phyloP scores from a whole-genome alignment of 2,888 invertebrate genomes.

The Mesochorus sp. region DNA sequence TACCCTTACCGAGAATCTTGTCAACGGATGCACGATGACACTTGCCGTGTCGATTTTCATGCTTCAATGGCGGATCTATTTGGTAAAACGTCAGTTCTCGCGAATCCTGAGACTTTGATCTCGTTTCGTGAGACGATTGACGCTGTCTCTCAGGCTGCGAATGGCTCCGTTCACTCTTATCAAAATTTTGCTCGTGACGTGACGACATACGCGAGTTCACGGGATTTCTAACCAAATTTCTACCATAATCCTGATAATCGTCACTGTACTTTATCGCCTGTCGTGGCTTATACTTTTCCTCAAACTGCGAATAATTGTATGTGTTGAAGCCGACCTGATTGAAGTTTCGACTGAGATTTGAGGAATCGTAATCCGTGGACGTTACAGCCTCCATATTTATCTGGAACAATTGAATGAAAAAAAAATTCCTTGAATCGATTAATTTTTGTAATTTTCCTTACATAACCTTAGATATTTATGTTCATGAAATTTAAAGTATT shows the following conservation, averaged over 20 bases:
- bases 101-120: constrained; percentile 78
- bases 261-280: constrained; percentile 74
- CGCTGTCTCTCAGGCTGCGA: constrained; percentile 78
- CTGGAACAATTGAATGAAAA: constrained; percentile 76
- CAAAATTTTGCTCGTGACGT: constrained; percentile 66
- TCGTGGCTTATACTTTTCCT: constrained; percentile 76
- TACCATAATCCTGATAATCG: constrained; percentile 74
- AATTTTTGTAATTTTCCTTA: too few species aligned
- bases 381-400: constrained; percentile 84
- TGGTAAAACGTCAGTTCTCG: constrained; percentile 76
- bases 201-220: constrained; percentile 63
- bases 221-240: constrained; percentile 69
- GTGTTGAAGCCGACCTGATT: constrained; percentile 77
- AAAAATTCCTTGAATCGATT: background rate
- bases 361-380: constrained; percentile 82
- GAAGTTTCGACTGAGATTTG: constrained; percentile 75
- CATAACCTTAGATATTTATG: too few species aligned
- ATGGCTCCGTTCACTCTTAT: constrained; percentile 74
- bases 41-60: constrained; percentile 72
- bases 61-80: constrained; percentile 73
- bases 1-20: constrained; percentile 66
- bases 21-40: constrained; percentile 69
- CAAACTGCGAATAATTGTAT: constrained; percentile 78
- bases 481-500: too few species aligned
- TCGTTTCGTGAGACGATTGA: constrained; percentile 71